Base-by-base conservation (phyloP, 2,888 invertebrate genomes). In the Tetrapedia diversipes region DNA sequence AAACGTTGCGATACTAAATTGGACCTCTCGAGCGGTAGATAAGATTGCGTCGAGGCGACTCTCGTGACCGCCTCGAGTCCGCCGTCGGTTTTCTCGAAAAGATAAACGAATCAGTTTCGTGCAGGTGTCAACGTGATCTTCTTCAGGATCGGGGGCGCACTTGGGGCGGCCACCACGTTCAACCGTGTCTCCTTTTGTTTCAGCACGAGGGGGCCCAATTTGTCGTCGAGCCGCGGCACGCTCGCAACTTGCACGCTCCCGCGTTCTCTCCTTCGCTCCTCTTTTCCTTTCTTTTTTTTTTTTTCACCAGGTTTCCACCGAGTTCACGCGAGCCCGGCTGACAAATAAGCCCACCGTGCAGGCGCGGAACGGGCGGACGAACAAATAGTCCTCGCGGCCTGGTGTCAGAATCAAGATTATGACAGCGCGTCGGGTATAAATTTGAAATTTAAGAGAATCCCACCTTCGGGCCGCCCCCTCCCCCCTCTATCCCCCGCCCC, bases 371-470 rank as follows among this genome's bases (percentile, higher is more conserved):
- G 56, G 56, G 82, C 68, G 63, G 72, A 77, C 79, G 81, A 86
- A 86, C 87, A 86, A 86, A 86, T 89, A 87, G 84, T n/a, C 84
- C 84, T 85, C 84, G 82, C 84, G 86, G 83, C 78, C 83, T 79
- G 84, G 89, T 89, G 90, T 91, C 87, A 89, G 87, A 90, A 90
- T 90, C 89, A 90, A 91, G 91, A 91, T 91, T 91, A 91, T 91
- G 90, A 91, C 89, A 89, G 86, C 76, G 87, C 81, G 80, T 79
- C 80, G 87, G 87, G 81, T 87, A 91, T 91, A 91, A 91, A 91
- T 92, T 91, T 89, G 91, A 90, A 91, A 92, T 92, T 91, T 91
- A 90, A 91, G 91, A 91, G 88, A 90, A 88, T 88, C 80, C 81
- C 82, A 85, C 72, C 79, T 83, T 85, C 69, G 47, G 66, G 64